These are phyloP conservation scores for Schizotus pectinicornis DNA, from an alignment of 2,888 invertebrate genomes.

Conservation along the genomic window DNA sequence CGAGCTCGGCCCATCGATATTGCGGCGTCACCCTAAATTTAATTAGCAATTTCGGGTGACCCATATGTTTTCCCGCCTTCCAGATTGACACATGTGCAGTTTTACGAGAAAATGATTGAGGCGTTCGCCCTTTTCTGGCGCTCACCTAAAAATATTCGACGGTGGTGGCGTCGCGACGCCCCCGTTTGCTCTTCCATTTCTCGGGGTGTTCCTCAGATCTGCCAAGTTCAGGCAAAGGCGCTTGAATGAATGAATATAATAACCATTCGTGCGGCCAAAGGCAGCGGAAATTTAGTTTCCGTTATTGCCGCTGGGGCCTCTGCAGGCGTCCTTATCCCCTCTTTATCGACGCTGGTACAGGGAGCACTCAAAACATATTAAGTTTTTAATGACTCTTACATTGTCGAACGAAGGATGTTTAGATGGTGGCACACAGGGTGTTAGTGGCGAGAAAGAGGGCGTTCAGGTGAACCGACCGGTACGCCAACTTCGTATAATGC, in stretches of 20 bases:
- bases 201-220: constrained; percentile 29
- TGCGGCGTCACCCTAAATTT: no score
- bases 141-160: no score
- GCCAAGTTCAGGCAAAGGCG: constrained; percentile 31
- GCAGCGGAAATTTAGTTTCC: constrained; percentile 54
- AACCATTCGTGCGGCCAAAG: constrained; percentile 52
- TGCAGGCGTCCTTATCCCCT: constrained; percentile 37
- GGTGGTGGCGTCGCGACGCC: no score
- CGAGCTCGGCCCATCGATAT: no score
- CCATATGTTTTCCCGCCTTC: no score
- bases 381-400: constrained; percentile 37
- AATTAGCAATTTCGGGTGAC: no score
- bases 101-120: no score
- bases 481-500: not conserved
- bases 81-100: no score
- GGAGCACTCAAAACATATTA: constrained; percentile 33
- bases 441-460: not conserved
- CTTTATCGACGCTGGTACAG: constrained; percentile 26
- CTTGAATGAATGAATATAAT: constrained; percentile 53
- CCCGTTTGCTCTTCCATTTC: constrained; percentile 23
- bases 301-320: constrained; percentile 45
- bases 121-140: no score
- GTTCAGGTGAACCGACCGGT: no score
- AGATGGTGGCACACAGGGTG: constrained; percentile 1
- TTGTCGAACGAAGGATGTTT: constrained; percentile 25